Evolutionary conservation across 2,113 vertebrate genomes (phyloP), one percentile per base, ranked within the genome.

Genomic region (Scatophagus argus): DNA sequence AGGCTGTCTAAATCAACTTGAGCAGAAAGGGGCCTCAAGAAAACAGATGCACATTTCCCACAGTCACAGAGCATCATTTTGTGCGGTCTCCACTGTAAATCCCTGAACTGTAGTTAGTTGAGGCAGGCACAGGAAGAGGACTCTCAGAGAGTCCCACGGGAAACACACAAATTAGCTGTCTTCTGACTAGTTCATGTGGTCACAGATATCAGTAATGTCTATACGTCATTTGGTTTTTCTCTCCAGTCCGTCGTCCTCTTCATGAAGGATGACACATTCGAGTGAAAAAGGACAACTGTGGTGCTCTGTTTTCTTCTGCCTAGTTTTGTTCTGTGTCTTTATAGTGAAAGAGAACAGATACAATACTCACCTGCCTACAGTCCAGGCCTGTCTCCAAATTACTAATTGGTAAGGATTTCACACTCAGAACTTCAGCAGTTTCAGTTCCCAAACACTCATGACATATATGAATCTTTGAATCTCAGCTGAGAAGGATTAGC

Each of bases 41-140:
- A 66, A 38, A 38, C 3, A 11, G 4, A 52, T 8, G 17, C 27
- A 19, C 2, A 4, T 27, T 47, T 59, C 7, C 13, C n/a, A 60
- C 23, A 41, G 34, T 29, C 3, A n/a, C 25, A 32, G 49, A 27
- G 31, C 31, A 32, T 55, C 34, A 67, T 66, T 77, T 60, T 17
- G 62, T 60, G 31, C 2, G 2, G 44, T 60, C 41, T 47, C 62
- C 49, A 27, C 31, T 10, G 41, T 51, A 39, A 62, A 74, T 62
- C 46, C 59, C 58, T 29, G 11, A 17, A 3, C 59, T 49, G 19
- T n/a, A 51, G 34, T 60, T 60, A 32, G 27, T 32, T 27, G 74
- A 68, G 44, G n/a, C 36, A 34, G 74, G 43, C 11, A 6, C 49
- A 51, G 23, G 44, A 68, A 61, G n/a, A 51, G 6, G 19, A 59